Evolutionary conservation across 2,113 vertebrate genomes (phyloP).

Genomic region (Microcebus tavaratra): DNA sequence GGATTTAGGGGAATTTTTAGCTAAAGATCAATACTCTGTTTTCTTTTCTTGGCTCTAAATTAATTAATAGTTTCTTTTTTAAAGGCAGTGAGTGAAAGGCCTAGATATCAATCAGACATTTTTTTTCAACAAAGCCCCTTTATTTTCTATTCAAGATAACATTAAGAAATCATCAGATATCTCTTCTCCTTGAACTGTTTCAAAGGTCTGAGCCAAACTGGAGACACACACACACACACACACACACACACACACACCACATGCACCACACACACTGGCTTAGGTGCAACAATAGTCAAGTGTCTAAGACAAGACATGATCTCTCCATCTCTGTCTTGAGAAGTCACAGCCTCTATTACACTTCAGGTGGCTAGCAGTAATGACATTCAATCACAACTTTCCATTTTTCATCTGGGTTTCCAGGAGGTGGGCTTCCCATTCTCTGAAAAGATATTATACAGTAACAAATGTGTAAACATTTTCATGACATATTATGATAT

Average conservation of each 20-base stretch:
- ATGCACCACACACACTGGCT: background rate
- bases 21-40: background rate
- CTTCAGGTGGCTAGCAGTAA: background rate
- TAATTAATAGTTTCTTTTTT: constrained; percentile 51
- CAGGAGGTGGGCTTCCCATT: background rate
- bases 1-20: constrained; percentile 33
- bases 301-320: background rate
- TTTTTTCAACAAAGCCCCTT: constrained; percentile 38
- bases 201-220: constrained; percentile 31
- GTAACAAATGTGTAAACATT: background rate
- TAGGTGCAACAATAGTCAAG: background rate
- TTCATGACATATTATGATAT: background rate
- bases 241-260: background rate
- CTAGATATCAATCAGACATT: constrained; percentile 3
- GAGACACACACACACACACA: background rate
- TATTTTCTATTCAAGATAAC: constrained; percentile 63
- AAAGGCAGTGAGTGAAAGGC: constrained; percentile 40
- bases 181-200: constrained; percentile 47
- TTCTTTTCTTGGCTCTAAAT: background rate
- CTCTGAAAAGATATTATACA: background rate
- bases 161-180: constrained; percentile 56
- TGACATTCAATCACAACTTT: background rate
- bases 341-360: background rate
- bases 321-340: background rate
- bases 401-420: background rate